These are phyloP conservation scores for Psammodynastes pulverulentus DNA, from an alignment of 2,113 vertebrate species.

Conservation along the genomic window DNA sequence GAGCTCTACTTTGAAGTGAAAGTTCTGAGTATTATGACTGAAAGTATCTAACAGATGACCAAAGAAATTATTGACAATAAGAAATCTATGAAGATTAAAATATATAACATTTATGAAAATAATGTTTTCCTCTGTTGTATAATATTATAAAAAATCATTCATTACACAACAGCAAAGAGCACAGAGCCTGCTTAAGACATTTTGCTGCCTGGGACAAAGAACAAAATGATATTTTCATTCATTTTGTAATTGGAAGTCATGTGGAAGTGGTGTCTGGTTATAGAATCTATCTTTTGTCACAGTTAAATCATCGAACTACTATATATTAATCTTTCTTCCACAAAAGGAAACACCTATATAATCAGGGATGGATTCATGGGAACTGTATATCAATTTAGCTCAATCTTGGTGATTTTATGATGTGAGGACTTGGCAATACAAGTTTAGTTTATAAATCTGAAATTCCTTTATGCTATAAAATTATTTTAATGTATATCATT, in stretches of 20 bases:
- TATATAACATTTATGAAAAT: slow-evolving; percentile 19
- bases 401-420: not conserved
- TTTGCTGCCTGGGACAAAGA: not conserved
- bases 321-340: not conserved
- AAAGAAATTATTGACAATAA: slow-evolving; percentile 46
- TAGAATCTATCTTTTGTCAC: not conserved
- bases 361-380: not conserved
- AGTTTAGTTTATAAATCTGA: not conserved
- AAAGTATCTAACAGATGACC: slow-evolving; percentile 37
- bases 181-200: not conserved
- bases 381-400: not conserved
- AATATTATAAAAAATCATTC: not conserved
- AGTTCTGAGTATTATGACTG: slow-evolving; percentile 45
- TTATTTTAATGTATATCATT: not conserved
- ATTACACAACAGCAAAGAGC: not conserved
- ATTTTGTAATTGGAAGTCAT: not conserved
- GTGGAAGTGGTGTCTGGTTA: not conserved
- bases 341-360: not conserved
- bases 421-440: not conserved
- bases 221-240: not conserved
- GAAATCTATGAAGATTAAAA: slow-evolving; percentile 38
- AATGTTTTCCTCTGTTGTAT: slow-evolving; percentile 1
- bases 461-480: not conserved
- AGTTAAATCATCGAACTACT: not conserved
- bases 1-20: slow-evolving; percentile 45